Evolutionary conservation across 1,140 invertebrate species (phyloP).

Genomic region (Tetramorium alpestre): DNA sequence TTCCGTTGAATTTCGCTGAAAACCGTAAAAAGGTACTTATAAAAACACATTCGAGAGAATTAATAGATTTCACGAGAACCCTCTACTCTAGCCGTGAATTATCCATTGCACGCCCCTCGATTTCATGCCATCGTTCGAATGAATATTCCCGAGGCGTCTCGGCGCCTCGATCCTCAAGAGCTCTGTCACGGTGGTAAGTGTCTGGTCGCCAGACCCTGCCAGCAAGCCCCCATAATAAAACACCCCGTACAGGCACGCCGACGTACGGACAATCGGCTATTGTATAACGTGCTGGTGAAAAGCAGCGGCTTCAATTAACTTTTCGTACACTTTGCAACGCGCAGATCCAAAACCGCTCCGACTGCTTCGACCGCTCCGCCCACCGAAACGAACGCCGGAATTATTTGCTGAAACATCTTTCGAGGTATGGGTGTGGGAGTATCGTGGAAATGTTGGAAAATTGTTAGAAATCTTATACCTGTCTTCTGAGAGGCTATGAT

Average conservation of each 20-base stretch:
- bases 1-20: neutral
- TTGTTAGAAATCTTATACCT: slow-evolving; percentile 4
- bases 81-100: slow-evolving; percentile 58
- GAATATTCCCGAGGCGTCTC: slow-evolving; percentile 66
- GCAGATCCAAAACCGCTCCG: slow-evolving; percentile 60
- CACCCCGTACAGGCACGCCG: slow-evolving; percentile 77
- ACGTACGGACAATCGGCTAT: slow-evolving; percentile 78
- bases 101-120: slow-evolving; percentile 70
- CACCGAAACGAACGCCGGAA: slow-evolving; percentile 73
- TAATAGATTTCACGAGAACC: slow-evolving; percentile 66
- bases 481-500: neutral
- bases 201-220: slow-evolving; percentile 50
- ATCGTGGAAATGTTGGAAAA: slow-evolving; percentile 23
- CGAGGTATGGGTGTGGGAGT: slow-evolving; percentile 75
- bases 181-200: slow-evolving; percentile 64
- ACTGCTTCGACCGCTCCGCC: slow-evolving; percentile 74
- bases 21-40: slow-evolving; percentile 52
- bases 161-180: slow-evolving; percentile 42
- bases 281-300: slow-evolving; percentile 77
- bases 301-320: slow-evolving; percentile 82
- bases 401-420: slow-evolving; percentile 76
- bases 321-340: slow-evolving; percentile 75
- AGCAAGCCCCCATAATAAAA: slow-evolving; percentile 81
- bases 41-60: slow-evolving; percentile 32
- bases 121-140: slow-evolving; percentile 67